A percentile compares a stretch with the other conserved stretches of the same genome.
Evolutionary conservation across 2,797 vertebrate genomes (phyloP).

Genomic region (Helicolenus hilgendorfi): DNA sequence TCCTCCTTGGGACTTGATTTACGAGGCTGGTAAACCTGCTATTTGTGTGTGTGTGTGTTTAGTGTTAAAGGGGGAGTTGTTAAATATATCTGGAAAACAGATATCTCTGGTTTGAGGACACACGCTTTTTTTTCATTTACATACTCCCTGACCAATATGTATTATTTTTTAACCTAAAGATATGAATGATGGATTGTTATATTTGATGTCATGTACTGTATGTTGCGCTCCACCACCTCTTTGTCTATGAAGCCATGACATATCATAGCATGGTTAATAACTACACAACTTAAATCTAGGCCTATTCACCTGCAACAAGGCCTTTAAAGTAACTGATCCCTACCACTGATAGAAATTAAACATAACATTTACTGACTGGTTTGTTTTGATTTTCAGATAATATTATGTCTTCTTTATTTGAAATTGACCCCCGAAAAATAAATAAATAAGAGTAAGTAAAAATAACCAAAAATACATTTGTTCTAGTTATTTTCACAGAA

Average conservation of each 20-base stretch:
- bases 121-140: conserved; percentile 3
- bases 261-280: not conserved
- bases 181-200: not conserved
- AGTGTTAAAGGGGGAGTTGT: not conserved
- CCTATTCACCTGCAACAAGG: not conserved
- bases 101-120: not conserved
- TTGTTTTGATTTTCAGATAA: not conserved
- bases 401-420: not conserved
- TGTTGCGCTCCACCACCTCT: not conserved
- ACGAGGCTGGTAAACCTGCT: conserved; percentile 59
- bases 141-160: not conserved
- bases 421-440: not conserved
- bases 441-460: not conserved
- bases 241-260: not conserved
- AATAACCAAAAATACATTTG: not conserved
- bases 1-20: conserved; percentile 84
- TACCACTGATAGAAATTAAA: not conserved
- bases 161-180: not conserved
- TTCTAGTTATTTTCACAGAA: not conserved
- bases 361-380: not conserved
- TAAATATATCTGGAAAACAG: conserved; percentile 12
- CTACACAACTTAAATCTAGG: not conserved
- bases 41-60: conserved; percentile 25
- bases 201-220: not conserved
- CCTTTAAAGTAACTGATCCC: not conserved